Base-by-base conservation (phyloP, 2,797 vertebrate species). In the Acestrorhynchus altus region DNA sequence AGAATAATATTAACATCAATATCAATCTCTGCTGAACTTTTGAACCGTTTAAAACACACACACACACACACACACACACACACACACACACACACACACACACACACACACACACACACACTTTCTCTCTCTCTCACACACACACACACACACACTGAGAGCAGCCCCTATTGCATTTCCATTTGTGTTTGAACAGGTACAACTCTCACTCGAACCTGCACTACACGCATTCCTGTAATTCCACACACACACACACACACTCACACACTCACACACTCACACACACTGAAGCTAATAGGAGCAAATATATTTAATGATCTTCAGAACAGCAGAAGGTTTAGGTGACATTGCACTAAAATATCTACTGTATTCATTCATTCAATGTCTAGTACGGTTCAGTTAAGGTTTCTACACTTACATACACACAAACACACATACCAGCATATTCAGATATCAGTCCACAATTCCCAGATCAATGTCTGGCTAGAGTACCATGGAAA, bases 171-270 rank as follows among this genome's bases (percentile, higher is more conserved):
- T 52, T 70, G 68, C 28, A 80, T 83, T 60, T 78, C 78, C 35
- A 65, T 57, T 85, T 57, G 80, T 81, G 83, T 85, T 83, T 82
- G 79, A 70, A 83, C 83, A 85, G 78, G 83, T 82, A 79, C 49
- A 70, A 57, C 49, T 46, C 71, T 78, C 69, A 51, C 46, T 44
- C 16, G 10, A 56, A 22, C 71, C 68, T 77, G 10, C 76, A 28
- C 72, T 39, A 77, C 60, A 71, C 64, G 56, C 74, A 81, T 73
- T 60, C 74, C 69, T 56, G 57, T 56, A 72, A 8, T 15, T 70
- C 59, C 71, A 74, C 61, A 47, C 77, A 63, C 74, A 72, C 52
- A 67, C 39, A 69, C 79, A 82, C 61, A 31, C 78, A 74, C 54
- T 60, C 52, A 49, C 54, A 60, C 78, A 64, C 65, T 57, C 52